Evolutionary conservation across 2,888 invertebrate species (phyloP).

Genomic region (Terebella lapidaria): DNA sequence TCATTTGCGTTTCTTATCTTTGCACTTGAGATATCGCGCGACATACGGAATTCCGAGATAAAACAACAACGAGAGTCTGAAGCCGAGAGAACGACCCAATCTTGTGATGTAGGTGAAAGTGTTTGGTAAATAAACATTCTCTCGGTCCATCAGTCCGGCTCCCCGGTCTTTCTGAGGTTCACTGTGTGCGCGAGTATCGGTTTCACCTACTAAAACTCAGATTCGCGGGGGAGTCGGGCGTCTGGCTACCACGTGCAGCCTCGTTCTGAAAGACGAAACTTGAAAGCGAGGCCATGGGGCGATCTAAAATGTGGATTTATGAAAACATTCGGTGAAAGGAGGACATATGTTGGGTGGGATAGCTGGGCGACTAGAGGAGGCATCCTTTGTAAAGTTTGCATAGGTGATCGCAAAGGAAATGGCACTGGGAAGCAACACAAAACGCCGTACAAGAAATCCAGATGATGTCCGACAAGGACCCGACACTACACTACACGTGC

Average conservation of each 20-base stretch:
- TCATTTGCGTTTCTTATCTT: no score
- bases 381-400: no score
- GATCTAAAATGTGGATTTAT: neutral
- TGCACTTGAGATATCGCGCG: no score
- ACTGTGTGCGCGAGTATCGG: neutral
- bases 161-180: neutral
- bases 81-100: no score
- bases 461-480: no score
- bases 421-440: neutral
- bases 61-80: no score
- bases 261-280: no score
- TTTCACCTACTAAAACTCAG: no score
- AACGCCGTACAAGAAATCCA: no score
- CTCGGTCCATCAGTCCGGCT: neutral
- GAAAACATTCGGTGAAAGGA: neutral
- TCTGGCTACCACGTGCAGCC: neutral
- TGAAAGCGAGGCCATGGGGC: neutral
- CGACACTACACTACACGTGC: neutral
- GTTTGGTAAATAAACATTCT: neutral
- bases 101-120: neutral
- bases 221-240: neutral
- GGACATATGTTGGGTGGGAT: neutral
- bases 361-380: neutral
- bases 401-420: neutral
- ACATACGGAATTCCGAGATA: no score